Percentiles rank a stretch among this genome's conserved stretches.
Conservation (phyloP, 2,797 vertebrate genomes). For the Spinus pinus region DNA sequence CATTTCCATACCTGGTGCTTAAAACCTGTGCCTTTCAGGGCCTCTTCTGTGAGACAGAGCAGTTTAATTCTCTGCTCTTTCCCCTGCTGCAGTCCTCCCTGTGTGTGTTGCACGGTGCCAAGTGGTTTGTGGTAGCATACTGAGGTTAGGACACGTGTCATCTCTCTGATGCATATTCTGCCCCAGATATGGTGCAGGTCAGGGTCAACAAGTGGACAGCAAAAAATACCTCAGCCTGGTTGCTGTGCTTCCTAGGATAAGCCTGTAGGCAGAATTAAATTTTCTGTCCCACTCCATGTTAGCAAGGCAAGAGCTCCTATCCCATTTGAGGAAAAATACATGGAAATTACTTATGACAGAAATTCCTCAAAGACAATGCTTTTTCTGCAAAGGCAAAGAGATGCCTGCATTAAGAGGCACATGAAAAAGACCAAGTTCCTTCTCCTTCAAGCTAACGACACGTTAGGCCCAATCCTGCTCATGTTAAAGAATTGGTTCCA, state of each 20-base stretch:
- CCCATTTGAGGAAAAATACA: not conserved
- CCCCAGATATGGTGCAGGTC: not conserved
- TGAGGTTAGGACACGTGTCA: accelerated
- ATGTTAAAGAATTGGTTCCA: accelerated
- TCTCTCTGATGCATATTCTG: not conserved
- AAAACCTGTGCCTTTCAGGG: not conserved
- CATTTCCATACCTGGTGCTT: not conserved
- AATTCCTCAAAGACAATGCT: not conserved
- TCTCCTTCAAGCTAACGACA: not conserved
- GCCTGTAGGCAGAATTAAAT: not conserved
- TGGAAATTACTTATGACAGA: not conserved
- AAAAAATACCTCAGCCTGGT: not conserved
- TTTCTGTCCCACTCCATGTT: not conserved
- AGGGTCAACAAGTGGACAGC: not conserved
- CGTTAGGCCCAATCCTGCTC: not conserved
- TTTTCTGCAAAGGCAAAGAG: not conserved
- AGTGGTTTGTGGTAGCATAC: not conserved
- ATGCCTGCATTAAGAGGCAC: not conserved
- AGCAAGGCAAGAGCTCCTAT: not conserved
- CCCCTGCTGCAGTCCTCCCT: not conserved
- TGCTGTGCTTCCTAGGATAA: not conserved
- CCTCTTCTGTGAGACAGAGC: not conserved
- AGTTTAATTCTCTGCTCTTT: not conserved
- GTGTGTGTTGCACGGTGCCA: not conserved
- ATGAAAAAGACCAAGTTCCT: not conserved